phyloP scores from a whole-genome alignment of 2,888 invertebrate species.

The Mythimna vitellina region DNA sequence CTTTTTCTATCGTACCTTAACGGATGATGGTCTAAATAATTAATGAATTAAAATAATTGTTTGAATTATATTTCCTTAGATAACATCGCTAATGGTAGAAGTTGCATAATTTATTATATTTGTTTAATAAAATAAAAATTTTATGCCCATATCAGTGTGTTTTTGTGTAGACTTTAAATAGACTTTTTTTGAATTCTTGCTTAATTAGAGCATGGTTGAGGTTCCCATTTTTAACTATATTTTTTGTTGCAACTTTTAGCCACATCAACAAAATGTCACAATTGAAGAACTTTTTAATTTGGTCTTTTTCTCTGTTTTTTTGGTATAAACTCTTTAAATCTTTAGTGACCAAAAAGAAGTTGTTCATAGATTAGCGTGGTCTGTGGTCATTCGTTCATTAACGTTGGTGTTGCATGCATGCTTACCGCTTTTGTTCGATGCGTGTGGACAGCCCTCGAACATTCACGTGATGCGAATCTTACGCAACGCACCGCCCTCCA shows the following conservation, averaged over 20 bases:
- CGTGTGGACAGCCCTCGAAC: conserved; percentile 92
- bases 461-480: conserved; percentile 95
- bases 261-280: conserved; percentile 4
- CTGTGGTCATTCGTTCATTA: conserved; percentile 54
- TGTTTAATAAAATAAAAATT: conserved; percentile 71
- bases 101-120: conserved; percentile 81
- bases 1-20: conserved; percentile 50
- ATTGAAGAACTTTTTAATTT: conserved; percentile 7
- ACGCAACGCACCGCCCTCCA: conserved; percentile 96
- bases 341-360: conserved; percentile 21
- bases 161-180: conserved; percentile 68
- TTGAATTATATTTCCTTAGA: conserved; percentile 72
- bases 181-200: conserved; percentile 7
- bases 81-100: conserved; percentile 76
- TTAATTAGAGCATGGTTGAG: conserved; percentile 25
- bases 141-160: conserved; percentile 65
- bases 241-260: conserved; percentile 24
- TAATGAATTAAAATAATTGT: conserved; percentile 65
- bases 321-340: no score
- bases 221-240: conserved; percentile 8
- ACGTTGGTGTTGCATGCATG: conserved; percentile 85
- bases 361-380: conserved; percentile 22
- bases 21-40: conserved; percentile 55
- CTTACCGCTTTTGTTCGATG: conserved; percentile 72
- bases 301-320: no score